Percentiles rank a stretch among this genome's conserved stretches.
phyloP scores from a whole-genome alignment of 2,888 invertebrate species.

The Lacanobia wlatinum region DNA sequence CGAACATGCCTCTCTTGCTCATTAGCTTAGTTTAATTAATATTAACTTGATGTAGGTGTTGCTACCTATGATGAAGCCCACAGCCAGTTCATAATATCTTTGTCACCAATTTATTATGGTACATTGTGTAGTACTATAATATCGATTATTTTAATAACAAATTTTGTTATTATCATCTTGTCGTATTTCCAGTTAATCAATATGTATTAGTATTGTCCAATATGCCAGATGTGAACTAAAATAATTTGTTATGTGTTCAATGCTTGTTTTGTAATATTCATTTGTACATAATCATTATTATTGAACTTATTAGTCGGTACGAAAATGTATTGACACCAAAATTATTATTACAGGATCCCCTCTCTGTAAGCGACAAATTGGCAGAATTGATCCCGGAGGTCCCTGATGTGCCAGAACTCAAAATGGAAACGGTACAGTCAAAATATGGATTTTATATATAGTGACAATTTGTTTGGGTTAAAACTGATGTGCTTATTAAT shows the following conservation, averaged over 20 bases:
- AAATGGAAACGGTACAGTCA: conserved; percentile 82
- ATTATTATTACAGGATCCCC: conserved; percentile 79
- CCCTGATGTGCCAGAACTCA: conserved; percentile 84
- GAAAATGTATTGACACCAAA: conserved; percentile 17
- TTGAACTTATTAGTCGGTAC: neutral
- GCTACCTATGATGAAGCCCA: neutral
- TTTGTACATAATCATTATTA: neutral
- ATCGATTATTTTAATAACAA: neutral
- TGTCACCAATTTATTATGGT: neutral
- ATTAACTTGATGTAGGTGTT: neutral
- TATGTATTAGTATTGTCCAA: conserved; percentile 6
- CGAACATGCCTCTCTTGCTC: neutral
- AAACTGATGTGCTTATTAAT: neutral
- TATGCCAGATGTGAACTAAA: neutral
- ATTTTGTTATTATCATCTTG: neutral
- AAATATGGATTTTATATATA: neutral
- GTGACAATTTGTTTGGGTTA: neutral
- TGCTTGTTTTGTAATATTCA: conserved; percentile 13
- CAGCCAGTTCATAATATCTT: neutral
- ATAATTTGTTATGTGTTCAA: conserved; percentile 10
- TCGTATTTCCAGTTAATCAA: conserved; percentile 19
- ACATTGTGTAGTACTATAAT: neutral
- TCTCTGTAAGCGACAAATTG: conserved; percentile 83
- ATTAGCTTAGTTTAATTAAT: neutral
- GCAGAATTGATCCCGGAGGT: conserved; percentile 86